phyloP scores from a whole-genome alignment of 2,888 invertebrate genomes.

The Ophion slaviceki region DNA sequence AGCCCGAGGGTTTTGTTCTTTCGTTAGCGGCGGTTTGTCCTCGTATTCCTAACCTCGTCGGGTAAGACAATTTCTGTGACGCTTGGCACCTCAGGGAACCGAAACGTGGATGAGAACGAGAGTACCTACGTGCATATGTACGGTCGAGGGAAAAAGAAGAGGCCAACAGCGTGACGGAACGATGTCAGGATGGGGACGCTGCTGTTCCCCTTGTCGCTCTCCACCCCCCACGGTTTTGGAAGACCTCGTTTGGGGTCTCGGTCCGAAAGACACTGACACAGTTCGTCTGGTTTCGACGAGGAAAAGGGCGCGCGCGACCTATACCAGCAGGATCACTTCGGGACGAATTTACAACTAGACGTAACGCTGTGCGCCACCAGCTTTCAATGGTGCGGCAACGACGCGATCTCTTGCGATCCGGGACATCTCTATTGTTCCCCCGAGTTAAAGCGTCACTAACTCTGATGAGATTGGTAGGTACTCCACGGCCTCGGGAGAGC shows the following conservation, averaged over 20 bases:
- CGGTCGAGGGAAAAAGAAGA: not conserved
- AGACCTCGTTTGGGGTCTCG: conserved; percentile 54
- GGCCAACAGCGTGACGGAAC: conserved; percentile 17
- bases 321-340: conserved; percentile 47
- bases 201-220: not conserved
- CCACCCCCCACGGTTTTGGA: conserved; percentile 41
- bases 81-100: conserved; percentile 69
- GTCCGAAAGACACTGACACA: conserved; percentile 46
- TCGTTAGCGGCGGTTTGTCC: conserved; percentile 21
- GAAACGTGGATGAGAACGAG: conserved; percentile 11
- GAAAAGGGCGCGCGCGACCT: conserved; percentile 50
- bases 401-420: conserved; percentile 27
- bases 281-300: conserved; percentile 6
- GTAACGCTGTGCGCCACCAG: conserved; percentile 60
- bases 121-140: not conserved
- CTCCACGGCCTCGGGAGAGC: conserved; percentile 54
- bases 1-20: conserved; percentile 11
- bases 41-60: conserved; percentile 37
- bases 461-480: conserved; percentile 73
- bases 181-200: conserved; percentile 8
- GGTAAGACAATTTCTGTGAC: conserved; percentile 66
- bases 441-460: conserved; percentile 76
- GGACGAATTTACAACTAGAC: conserved; percentile 23
- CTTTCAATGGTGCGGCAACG: conserved; percentile 42
- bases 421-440: conserved; percentile 70